Evolutionary conservation across 2,113 vertebrate genomes (phyloP).

Genomic region (Arenaria interpres): DNA sequence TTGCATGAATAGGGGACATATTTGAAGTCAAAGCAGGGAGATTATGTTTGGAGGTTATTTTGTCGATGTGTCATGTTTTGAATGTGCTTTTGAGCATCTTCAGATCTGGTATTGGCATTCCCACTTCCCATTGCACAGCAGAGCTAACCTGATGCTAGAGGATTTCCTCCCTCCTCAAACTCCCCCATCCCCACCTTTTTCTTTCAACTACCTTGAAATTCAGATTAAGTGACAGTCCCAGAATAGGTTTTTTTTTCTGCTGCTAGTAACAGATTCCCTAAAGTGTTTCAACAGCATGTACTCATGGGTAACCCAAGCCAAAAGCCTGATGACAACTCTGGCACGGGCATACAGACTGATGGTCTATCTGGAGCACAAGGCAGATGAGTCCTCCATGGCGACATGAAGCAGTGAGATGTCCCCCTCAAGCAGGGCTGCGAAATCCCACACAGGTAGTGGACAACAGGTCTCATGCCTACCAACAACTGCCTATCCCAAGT

Average conservation of each 20-base stretch:
- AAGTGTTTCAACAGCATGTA: not conserved
- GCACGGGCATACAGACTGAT: not conserved
- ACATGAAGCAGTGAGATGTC: accelerated
- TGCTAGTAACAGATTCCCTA: not conserved
- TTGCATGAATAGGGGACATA: not conserved
- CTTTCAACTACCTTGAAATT: constrained; percentile 18
- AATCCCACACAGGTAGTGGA: not conserved
- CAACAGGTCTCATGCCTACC: not conserved
- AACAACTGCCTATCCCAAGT: not conserved
- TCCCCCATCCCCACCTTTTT: not conserved
- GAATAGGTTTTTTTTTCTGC: not conserved
- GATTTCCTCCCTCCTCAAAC: not conserved
- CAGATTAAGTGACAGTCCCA: not conserved
- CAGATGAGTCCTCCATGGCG: not conserved
- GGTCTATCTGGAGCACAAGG: not conserved
- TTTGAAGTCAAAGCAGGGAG: not conserved
- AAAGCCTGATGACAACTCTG: not conserved
- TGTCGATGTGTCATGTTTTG: not conserved
- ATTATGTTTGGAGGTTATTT: not conserved
- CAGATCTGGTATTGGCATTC: not conserved
- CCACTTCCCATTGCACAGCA: not conserved
- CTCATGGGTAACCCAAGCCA: not conserved
- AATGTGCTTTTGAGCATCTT: not conserved
- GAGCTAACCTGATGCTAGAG: not conserved
- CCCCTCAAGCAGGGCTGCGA: not conserved